Base-by-base conservation (phyloP, 2,888 invertebrate species). In the Oscheius sp. region DNA sequence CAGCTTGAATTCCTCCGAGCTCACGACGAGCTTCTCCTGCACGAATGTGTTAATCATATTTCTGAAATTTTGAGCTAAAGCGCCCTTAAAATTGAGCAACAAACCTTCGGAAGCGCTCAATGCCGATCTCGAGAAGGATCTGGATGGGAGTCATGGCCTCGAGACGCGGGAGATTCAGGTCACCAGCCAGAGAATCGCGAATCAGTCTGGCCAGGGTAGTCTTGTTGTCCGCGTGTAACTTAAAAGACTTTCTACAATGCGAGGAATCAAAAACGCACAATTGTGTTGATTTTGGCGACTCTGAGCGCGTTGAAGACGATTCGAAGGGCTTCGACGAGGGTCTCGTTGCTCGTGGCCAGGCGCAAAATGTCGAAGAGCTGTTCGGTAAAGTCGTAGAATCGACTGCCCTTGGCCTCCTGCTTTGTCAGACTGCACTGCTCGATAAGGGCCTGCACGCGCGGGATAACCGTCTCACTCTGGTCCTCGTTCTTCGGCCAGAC, bases 211-310 rank as follows among this genome's bases (percentile, higher is more conserved):
- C 76, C 29, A 76, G 21, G 7, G 65, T 58, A 1, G 71, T 53
- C n/a, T 73, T 71, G 66, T 76, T 76, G 66, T 74, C 74, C 5
- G 42, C 42, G 59, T 75, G 76, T n/a, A 74, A 13, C 74, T 76
- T 11, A 47, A 73, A 70, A 21, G n/a, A 10, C 1, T 10, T 10
- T 57, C 33, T n/a, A n/a, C 7, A 35, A 60, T 21, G 21, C 21
- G 21, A 21, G 21, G 2, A 4, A 42, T 11, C 1, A 13, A 21
- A 63, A 11, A 59, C 72, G 37, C 9, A 74, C 76, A 11, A 76
- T 70, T 11, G 73, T 74, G 42, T 73, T 68, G 50, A 72, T 62
- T 32, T 42, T 68, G 9, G 47, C 33, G 11, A n/a, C 63, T 9
- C 50, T 32, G 4, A 76, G 42, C 7, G 73, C 73, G 32, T 60